Percentiles rank a stretch among this genome's conserved stretches.
phyloP scores from a whole-genome alignment of 2,888 invertebrate species.

The Ommatoiulus sabulosus region DNA sequence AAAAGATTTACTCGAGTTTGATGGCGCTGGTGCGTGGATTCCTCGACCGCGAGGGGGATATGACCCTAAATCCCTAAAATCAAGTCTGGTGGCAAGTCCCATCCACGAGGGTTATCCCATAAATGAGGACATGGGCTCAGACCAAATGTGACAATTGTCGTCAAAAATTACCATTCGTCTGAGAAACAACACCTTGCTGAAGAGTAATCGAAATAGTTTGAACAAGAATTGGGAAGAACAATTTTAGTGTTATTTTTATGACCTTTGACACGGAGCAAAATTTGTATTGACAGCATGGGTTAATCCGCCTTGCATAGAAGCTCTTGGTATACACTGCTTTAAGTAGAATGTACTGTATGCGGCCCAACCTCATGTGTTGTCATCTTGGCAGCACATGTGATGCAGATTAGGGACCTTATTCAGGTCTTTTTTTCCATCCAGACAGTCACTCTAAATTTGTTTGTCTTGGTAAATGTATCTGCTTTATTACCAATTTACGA shows the following conservation, averaged over 20 bases:
- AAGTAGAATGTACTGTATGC: too few relatives aligned
- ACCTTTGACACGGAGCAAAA: too few relatives aligned
- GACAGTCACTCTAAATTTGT: too few relatives aligned
- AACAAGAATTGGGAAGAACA: too few relatives aligned
- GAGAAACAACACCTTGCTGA: background rate
- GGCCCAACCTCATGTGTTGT: too few relatives aligned
- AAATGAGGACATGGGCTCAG: background rate
- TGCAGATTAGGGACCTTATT: too few relatives aligned
- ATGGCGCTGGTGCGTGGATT: conserved; percentile 23
- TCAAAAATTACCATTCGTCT: background rate
- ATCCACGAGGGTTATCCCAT: background rate
- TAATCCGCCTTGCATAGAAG: too few relatives aligned
- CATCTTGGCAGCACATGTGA: too few relatives aligned
- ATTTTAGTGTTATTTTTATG: too few relatives aligned
- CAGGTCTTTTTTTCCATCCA: too few relatives aligned
- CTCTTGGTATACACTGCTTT: too few relatives aligned
- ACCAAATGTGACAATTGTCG: background rate
- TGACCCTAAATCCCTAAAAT: conserved; percentile 43
- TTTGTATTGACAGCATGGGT: too few relatives aligned
- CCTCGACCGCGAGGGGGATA: background rate
- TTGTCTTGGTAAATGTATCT: background rate
- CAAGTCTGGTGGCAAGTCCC: conserved; percentile 33
- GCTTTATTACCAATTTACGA: background rate
- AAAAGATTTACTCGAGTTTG: conserved; percentile 40
- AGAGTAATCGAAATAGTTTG: background rate